These are phyloP conservation scores for Drosophila greeni DNA, from an alignment of 2,888 invertebrate species.

Conservation along the genomic window DNA sequence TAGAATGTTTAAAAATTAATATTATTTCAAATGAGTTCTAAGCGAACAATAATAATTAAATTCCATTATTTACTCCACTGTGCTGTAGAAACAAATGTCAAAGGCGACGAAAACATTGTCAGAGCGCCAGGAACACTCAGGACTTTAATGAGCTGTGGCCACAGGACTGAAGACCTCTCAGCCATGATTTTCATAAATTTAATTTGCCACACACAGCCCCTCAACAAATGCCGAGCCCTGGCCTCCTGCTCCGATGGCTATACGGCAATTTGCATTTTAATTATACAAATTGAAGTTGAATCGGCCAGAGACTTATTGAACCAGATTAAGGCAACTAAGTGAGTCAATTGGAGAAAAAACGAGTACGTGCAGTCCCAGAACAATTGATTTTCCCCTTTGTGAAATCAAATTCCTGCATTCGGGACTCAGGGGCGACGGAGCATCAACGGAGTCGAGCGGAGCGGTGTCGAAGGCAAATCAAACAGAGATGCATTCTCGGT, in stretches of 20 bases:
- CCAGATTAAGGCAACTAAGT: constrained; percentile 29
- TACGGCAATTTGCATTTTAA: constrained; percentile 59
- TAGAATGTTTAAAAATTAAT: too few relatives aligned
- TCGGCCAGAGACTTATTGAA: constrained; percentile 23
- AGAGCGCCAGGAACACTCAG: constrained; percentile 27
- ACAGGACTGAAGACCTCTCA: constrained; percentile 21
- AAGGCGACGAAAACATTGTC: constrained; percentile 33
- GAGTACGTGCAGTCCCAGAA: constrained; percentile 34
- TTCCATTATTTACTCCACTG: background rate
- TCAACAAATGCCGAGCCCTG: constrained; percentile 15
- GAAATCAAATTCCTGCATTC: constrained; percentile 25
- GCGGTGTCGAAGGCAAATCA: constrained; percentile 17
- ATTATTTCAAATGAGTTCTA: too few relatives aligned
- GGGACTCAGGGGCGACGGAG: background rate
- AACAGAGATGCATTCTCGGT: constrained; percentile 23
- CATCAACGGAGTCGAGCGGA: background rate
- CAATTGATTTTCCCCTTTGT: constrained; percentile 31
- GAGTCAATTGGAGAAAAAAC: constrained; percentile 30
- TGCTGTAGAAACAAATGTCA: constrained; percentile 45
- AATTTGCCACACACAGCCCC: constrained; percentile 38
- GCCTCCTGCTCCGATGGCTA: constrained; percentile 37
- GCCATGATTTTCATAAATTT: constrained; percentile 61
- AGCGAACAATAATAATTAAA: too few relatives aligned
- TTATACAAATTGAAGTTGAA: constrained; percentile 57
- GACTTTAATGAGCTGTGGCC: constrained; percentile 52